phyloP scores from a whole-genome alignment of 1,140 invertebrate species.

The Apocrypta bakeri region DNA sequence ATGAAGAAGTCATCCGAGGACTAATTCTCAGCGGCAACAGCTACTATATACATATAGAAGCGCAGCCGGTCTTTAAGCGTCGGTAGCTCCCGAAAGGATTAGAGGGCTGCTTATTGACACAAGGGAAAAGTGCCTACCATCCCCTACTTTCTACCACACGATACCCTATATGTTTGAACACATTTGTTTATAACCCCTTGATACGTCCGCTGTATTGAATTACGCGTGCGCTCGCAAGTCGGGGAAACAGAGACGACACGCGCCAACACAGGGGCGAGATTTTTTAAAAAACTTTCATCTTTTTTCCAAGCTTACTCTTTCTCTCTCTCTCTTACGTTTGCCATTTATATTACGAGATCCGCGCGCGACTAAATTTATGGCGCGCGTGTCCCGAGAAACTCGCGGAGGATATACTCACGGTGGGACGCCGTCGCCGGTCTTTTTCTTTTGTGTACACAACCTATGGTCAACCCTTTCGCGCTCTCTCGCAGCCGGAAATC shows the following conservation, averaged over 20 bases:
- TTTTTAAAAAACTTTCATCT: neutral
- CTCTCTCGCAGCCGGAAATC: neutral
- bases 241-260: neutral
- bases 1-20: constrained; percentile 69
- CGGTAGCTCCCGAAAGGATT: constrained; percentile 66
- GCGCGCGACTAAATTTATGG: constrained; percentile 37
- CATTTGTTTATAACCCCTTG: constrained; percentile 73
- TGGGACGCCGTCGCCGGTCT: constrained; percentile 7
- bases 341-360: constrained; percentile 9
- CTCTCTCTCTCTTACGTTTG: neutral
- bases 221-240: constrained; percentile 55
- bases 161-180: constrained; percentile 74
- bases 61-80: constrained; percentile 42
- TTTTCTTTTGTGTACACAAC: neutral
- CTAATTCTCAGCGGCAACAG: constrained; percentile 68
- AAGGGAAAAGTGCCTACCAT: constrained; percentile 56
- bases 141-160: constrained; percentile 53
- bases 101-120: constrained; percentile 68
- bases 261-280: constrained; percentile 6
- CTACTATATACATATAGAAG: neutral
- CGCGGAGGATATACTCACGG: constrained; percentile 33
- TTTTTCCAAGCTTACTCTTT: neutral
- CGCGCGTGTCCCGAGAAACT: constrained; percentile 30
- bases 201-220: constrained; percentile 64
- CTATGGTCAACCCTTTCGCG: constrained; percentile 32